These are phyloP conservation scores for Lemur catta DNA, from an alignment of 2,797 vertebrate species.

Conservation along the genomic window DNA sequence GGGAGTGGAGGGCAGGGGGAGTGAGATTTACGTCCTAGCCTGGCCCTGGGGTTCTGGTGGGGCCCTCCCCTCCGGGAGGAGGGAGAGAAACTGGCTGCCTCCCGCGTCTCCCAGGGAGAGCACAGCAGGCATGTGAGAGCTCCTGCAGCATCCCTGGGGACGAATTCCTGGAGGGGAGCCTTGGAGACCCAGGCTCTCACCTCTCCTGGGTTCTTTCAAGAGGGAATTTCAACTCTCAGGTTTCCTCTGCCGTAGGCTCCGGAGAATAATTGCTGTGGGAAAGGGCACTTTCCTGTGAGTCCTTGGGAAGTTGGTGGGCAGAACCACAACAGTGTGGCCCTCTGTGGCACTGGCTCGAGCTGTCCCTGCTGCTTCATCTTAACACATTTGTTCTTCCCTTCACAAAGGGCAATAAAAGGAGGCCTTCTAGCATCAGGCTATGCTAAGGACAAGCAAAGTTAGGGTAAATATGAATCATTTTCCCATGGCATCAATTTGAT, in stretches of 20 bases:
- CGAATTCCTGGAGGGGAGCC: neutral
- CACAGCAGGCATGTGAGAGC: neutral
- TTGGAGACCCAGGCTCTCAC: neutral
- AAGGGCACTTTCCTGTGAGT: neutral
- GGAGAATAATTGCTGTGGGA: neutral
- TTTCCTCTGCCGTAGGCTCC: neutral
- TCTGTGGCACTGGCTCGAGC: neutral
- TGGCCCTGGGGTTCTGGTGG: neutral
- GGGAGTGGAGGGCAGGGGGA: neutral
- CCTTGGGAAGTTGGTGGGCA: neutral
- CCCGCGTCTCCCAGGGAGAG: neutral
- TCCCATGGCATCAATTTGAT: neutral
- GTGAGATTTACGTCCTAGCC: neutral
- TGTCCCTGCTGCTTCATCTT: neutral
- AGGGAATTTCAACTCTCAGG: neutral
- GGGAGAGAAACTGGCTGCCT: neutral
- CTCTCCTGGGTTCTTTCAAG: neutral
- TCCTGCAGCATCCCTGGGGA: neutral
- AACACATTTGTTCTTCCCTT: neutral
- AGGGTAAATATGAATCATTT: neutral
- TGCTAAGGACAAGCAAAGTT: neutral
- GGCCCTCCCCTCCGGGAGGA: neutral
- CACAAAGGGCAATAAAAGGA: neutral
- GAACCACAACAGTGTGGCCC: neutral
- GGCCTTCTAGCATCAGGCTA: neutral